Evolutionary conservation across 1,140 invertebrate species (phyloP).

Genomic region (Samia ricini): DNA sequence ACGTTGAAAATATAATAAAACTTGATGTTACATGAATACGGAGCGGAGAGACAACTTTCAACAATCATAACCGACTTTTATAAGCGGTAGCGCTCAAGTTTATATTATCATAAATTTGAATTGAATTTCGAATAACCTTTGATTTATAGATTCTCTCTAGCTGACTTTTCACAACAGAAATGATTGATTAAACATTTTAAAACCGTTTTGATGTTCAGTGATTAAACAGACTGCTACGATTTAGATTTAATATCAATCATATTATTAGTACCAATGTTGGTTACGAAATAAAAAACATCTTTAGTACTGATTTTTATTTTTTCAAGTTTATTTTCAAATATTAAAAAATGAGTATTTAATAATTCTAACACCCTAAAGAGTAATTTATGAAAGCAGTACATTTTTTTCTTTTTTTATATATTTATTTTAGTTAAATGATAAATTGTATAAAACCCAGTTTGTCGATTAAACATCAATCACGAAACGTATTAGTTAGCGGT

Average conservation of each 20-base stretch:
- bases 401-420: too few relatives aligned
- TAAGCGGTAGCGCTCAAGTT: not conserved
- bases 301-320: too few relatives aligned
- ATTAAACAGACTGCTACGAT: not conserved
- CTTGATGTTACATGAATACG: not conserved
- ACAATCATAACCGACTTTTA: not conserved
- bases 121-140: constrained; percentile 18
- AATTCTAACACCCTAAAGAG: too few relatives aligned
- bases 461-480: too few relatives aligned
- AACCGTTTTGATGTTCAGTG: not conserved
- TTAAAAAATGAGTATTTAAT: too few relatives aligned
- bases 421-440: too few relatives aligned
- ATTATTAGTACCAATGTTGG: too few relatives aligned
- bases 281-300: too few relatives aligned
- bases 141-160: constrained; percentile 17
- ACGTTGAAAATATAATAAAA: constrained; percentile 1
- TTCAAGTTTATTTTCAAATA: too few relatives aligned
- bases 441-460: too few relatives aligned
- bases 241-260: not conserved
- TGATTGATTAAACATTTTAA: not conserved
- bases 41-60: not conserved
- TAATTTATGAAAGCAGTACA: too few relatives aligned
- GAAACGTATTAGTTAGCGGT: too few relatives aligned
- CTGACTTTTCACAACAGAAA: constrained; percentile 5
- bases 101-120: constrained; percentile 28